Evolutionary conservation across 2,888 invertebrate genomes (phyloP).

Genomic region (Ophraella communa): DNA sequence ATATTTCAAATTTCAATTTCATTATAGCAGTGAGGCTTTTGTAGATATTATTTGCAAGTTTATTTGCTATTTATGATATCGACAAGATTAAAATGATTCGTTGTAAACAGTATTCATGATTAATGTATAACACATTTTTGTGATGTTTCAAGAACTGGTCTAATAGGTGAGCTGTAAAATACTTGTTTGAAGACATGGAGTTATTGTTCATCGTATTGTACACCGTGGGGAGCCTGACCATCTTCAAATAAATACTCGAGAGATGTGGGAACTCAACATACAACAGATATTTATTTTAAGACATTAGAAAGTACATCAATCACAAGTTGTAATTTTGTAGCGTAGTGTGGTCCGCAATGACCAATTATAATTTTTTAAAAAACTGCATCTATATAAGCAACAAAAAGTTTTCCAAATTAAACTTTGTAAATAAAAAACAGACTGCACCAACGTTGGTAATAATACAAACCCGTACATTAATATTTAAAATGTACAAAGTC

Average conservation of each 20-base stretch:
- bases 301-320: slow-evolving; percentile 39
- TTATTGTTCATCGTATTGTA: slow-evolving; percentile 36
- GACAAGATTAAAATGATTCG: too few relatives aligned
- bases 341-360: slow-evolving; percentile 2
- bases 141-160: not conserved
- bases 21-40: too few relatives aligned
- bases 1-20: too few relatives aligned
- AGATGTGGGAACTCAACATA: slow-evolving; percentile 37
- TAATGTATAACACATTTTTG: not conserved
- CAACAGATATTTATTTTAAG: slow-evolving; percentile 39
- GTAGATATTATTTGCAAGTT: too few relatives aligned
- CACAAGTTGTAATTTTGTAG: slow-evolving; percentile 17
- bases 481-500: not conserved
- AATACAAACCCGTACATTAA: not conserved
- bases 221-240: slow-evolving; percentile 31
- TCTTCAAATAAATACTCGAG: slow-evolving; percentile 32
- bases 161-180: slow-evolving; percentile 26
- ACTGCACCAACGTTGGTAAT: too few relatives aligned
- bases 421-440: too few relatives aligned
- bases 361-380: slow-evolving; percentile 12
- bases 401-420: slow-evolving; percentile 9
- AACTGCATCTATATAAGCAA: slow-evolving; percentile 10
- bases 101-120: too few relatives aligned
- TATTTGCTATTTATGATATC: too few relatives aligned
- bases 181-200: slow-evolving; percentile 26